Base-by-base conservation (phyloP, 2,888 invertebrate species). In the Micropterix aruncella region DNA sequence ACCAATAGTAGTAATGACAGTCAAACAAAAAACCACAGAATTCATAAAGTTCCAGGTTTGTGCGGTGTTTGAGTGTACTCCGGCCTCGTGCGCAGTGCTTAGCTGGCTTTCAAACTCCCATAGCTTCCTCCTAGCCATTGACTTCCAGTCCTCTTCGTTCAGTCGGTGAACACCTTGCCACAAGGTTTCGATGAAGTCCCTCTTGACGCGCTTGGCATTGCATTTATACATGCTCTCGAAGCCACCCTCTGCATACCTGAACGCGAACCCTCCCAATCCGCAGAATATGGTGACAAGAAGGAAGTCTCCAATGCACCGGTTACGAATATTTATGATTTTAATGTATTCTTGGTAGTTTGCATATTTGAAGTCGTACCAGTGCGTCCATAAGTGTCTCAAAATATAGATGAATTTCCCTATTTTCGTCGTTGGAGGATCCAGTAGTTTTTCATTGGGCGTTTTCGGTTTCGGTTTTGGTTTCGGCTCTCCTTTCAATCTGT, bases 1-100 rank as follows among this genome's bases (percentile, higher is more conserved):
- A 90, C 92, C 92, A 66, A 92, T 90, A 40, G 89, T 91, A 43
- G 91, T 87, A 56, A 91, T 74, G 55, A 92, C 77, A 52, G 90
- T 89, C 65, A 91, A 69, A 60, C 87, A 86, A 66, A 86, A 93
- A 47, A 89, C 77, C 52, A 91, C 79, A 16, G 87, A 83, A 60
- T 91, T 91, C 61, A 90, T 73, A 60, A 91, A 91, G 56, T 81
- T 88, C 89, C 91, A 92, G 16, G 86, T 81, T 57, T 84, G 83
- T 2, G 89, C 90, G 49, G 89, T 87, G 58, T 87, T 88, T 0
- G 84, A 79, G 17, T 81, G 84, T 47, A 91, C 77, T 0, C 90
- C 91, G 16, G 87, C 81, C 58, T 89, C 88, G 55, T 86, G 86
- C 1, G 91, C 87, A 1, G 75, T 75, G 54, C 89, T 85, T 19